Evolutionary conservation across 2,888 invertebrate species (phyloP).

Genomic region (Cryptus armator): DNA sequence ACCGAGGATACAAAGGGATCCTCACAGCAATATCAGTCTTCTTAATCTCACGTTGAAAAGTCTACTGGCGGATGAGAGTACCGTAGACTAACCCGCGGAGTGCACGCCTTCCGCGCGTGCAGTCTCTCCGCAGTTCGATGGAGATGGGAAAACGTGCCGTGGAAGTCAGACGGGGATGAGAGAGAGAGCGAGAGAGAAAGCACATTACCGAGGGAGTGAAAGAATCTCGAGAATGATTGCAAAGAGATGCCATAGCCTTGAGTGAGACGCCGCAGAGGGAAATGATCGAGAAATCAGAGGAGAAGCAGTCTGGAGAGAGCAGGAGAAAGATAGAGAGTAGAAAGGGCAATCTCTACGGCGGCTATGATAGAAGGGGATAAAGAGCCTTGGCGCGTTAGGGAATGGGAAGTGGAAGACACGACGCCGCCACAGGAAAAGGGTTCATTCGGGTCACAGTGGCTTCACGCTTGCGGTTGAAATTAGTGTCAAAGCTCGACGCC

Average conservation of each 20-base stretch:
- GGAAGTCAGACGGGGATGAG: neutral
- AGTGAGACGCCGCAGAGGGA: neutral
- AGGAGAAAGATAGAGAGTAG: slow-evolving; percentile 18
- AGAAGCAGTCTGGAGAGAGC: neutral
- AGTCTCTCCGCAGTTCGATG: neutral
- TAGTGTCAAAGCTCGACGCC: slow-evolving; percentile 67
- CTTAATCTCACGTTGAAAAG: slow-evolving; percentile 55
- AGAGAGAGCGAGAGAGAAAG: slow-evolving; percentile 21
- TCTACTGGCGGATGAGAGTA: slow-evolving; percentile 35
- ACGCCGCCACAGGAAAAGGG: slow-evolving; percentile 41
- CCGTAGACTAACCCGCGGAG: slow-evolving; percentile 8
- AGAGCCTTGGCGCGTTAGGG: slow-evolving; percentile 18
- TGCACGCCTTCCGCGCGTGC: slow-evolving; percentile 9
- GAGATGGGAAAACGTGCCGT: neutral
- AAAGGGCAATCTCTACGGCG: neutral
- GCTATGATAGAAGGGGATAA: slow-evolving; percentile 15
- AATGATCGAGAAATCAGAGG: slow-evolving; percentile 20
- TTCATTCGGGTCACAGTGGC: slow-evolving; percentile 50
- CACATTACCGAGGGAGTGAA: slow-evolving; percentile 27
- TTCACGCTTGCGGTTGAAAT: slow-evolving; percentile 67
- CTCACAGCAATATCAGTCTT: slow-evolving; percentile 62
- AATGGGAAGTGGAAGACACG: slow-evolving; percentile 46
- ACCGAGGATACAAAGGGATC: slow-evolving; percentile 55
- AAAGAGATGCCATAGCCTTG: slow-evolving; percentile 14
- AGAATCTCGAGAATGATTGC: slow-evolving; percentile 26